phyloP scores from a whole-genome alignment of 2,888 invertebrate genomes.

The Perizoma affinitatum region DNA sequence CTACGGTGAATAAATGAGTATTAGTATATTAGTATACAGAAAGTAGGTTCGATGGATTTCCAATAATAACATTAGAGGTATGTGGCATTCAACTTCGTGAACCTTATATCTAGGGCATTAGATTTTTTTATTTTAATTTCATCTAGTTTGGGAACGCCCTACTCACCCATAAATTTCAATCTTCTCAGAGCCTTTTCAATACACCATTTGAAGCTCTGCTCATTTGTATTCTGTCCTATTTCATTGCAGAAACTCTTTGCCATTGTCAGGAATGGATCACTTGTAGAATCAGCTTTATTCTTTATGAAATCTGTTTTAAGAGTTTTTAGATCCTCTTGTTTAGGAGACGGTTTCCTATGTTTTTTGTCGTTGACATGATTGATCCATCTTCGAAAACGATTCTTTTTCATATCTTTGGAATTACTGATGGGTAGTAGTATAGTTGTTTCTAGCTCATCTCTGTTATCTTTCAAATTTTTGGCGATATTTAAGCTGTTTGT shows the following conservation, averaged over 20 bases:
- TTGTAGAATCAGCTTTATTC: conserved; percentile 11
- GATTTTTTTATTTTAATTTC: too few species aligned
- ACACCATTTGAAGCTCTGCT: conserved; percentile 65
- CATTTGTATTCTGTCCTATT: conserved; percentile 60
- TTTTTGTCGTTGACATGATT: conserved; percentile 52
- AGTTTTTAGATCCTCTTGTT: neutral
- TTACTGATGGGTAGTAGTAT: conserved; percentile 55
- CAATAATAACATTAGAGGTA: too few species aligned
- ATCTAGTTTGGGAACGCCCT: neutral
- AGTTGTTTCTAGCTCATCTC: conserved; percentile 57
- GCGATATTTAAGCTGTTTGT: conserved; percentile 40
- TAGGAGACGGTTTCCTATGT: neutral
- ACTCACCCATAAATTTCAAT: conserved; percentile 64
- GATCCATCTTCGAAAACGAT: conserved; percentile 67
- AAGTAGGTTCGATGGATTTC: too few species aligned
- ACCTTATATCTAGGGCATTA: too few species aligned
- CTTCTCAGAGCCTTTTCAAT: conserved; percentile 69
- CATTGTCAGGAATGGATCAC: conserved; percentile 63
- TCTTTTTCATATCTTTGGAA: conserved; percentile 37
- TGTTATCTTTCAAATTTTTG: conserved; percentile 56
- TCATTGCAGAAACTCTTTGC: conserved; percentile 69
- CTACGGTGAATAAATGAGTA: too few species aligned
- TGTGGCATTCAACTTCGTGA: too few species aligned
- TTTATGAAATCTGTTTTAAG: conserved; percentile 35
- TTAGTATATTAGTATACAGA: too few species aligned